Conservation (phyloP, 2,888 invertebrate species). For the Omphaloscelis lunosa region DNA sequence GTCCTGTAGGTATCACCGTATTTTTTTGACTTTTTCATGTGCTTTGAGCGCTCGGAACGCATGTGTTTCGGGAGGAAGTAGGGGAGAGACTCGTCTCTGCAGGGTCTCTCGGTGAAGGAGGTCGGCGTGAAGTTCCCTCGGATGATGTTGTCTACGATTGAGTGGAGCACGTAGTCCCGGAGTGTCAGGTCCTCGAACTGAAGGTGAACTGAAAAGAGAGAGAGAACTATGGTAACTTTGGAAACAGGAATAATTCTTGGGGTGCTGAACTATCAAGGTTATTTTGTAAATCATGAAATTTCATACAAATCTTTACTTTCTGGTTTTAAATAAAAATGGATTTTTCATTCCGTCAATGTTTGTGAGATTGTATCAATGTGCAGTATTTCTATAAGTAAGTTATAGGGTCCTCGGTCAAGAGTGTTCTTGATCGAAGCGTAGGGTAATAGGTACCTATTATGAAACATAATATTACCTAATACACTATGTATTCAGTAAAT, state of each 20-base stretch:
- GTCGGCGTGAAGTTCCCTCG: conserved; percentile 88
- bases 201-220: conserved; percentile 84
- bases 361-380: not conserved
- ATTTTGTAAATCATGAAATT: not conserved
- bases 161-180: conserved; percentile 85
- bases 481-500: not conserved
- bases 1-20: conserved; percentile 65
- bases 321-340: not conserved
- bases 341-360: not conserved
- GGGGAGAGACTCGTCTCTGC: conserved; percentile 78
- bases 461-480: too few relatives aligned
- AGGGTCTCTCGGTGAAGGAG: conserved; percentile 79
- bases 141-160: conserved; percentile 81
- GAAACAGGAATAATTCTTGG: not conserved
- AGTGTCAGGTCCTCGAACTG: conserved; percentile 79
- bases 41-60: conserved; percentile 78
- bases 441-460: not conserved
- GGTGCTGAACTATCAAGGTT: not conserved
- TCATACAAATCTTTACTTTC: not conserved
- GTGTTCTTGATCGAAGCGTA: not conserved
- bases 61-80: conserved; percentile 84
- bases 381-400: not conserved
- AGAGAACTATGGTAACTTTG: conserved; percentile 35
- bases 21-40: conserved; percentile 71
- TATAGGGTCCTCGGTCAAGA: too few relatives aligned